Conservation (phyloP, 2,797 vertebrate genomes). For the Nannoperca obscura region DNA sequence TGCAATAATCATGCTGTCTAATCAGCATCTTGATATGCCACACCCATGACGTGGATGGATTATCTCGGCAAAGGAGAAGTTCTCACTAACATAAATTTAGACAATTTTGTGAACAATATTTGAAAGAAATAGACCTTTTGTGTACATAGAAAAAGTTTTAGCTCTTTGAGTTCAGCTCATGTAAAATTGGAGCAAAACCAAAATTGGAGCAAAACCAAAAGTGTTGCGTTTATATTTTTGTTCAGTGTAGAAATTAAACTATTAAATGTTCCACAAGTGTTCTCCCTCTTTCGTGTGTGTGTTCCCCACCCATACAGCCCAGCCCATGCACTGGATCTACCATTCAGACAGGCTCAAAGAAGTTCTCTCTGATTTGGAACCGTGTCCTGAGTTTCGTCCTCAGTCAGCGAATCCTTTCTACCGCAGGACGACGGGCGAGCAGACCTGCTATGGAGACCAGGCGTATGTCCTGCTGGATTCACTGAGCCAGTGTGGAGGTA, state of each 20-base stretch:
- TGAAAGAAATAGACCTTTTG: no score
- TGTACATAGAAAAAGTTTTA: no score
- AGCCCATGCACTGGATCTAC: constrained; percentile 86
- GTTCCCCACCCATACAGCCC: constrained; percentile 62
- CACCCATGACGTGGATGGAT: no score
- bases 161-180: no score
- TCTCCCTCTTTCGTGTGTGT: neutral
- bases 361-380: constrained; percentile 75
- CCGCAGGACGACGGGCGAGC: constrained; percentile 75
- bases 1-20: no score
- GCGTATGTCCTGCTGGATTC: constrained; percentile 81
- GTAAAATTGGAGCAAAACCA: no score
- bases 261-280: constrained; percentile 27
- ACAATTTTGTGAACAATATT: no score
- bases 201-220: no score
- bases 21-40: no score
- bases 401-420: constrained; percentile 83
- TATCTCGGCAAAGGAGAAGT: no score
- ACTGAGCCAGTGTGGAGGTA: constrained; percentile 80
- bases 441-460: constrained; percentile 85
- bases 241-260: neutral
- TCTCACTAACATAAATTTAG: no score
- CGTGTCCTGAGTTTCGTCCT: constrained; percentile 78
- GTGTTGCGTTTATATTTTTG: no score
- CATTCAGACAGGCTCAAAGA: constrained; percentile 72